Percentiles rank a stretch among this genome's conserved stretches.
phyloP scores from a whole-genome alignment of 2,113 vertebrate genomes.

The Psilopsiagon aymara region DNA sequence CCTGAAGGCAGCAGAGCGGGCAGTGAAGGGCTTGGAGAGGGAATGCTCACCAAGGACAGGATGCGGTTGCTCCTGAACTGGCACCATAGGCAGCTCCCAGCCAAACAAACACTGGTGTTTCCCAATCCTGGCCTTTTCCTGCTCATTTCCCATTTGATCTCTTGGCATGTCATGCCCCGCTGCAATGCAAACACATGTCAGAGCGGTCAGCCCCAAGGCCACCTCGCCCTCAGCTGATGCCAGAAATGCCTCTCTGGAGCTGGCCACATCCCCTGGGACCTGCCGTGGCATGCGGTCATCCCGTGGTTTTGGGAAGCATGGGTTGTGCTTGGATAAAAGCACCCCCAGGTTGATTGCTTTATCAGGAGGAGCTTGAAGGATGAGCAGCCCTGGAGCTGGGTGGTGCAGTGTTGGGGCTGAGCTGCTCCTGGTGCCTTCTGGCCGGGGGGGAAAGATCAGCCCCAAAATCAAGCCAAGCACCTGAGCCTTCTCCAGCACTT shows the following conservation, averaged over 20 bases:
- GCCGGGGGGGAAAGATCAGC: neutral
- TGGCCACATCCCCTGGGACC: rapidly evolving
- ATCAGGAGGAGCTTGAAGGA: neutral
- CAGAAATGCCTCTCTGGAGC: neutral
- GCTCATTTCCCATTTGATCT: neutral
- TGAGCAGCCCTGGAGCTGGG: neutral
- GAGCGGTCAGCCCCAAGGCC: neutral
- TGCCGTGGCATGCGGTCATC: neutral
- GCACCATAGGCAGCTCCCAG: neutral
- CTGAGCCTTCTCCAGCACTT: neutral
- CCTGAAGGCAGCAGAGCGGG: neutral
- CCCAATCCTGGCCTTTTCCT: conserved; percentile 3
- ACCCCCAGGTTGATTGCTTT: neutral
- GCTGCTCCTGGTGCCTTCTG: neutral
- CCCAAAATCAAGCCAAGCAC: neutral
- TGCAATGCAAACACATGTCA: conserved; percentile 29
- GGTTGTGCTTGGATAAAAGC: neutral
- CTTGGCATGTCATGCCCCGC: neutral
- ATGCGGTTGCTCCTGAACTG: neutral
- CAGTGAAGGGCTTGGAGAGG: neutral
- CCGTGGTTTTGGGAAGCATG: rapidly evolving
- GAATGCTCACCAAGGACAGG: neutral
- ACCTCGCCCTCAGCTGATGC: rapidly evolving
- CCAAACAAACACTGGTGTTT: neutral
- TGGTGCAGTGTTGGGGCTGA: neutral